A percentile compares a stretch with the other conserved stretches of the same genome.
phyloP scores from a whole-genome alignment of 2,888 invertebrate genomes.

The Cheilosia scutellata region DNA sequence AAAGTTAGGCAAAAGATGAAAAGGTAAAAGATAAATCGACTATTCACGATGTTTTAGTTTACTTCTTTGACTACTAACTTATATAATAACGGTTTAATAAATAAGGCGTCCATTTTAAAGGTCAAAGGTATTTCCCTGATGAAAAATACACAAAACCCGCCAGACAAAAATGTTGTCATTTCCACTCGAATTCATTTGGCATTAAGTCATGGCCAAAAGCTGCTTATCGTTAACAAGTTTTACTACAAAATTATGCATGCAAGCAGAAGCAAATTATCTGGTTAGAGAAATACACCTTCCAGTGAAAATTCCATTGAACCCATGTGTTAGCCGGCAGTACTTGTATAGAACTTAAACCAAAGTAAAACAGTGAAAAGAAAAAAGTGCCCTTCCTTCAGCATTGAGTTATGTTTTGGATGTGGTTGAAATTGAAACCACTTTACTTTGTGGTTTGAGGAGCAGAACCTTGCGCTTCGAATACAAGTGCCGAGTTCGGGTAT shows the following conservation, averaged over 20 bases:
- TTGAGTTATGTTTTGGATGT: neutral
- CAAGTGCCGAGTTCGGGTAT: neutral
- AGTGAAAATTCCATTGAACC: neutral
- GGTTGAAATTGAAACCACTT: constrained; percentile 8
- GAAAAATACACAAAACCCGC: neutral
- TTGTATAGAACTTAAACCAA: neutral
- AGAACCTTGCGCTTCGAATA: neutral
- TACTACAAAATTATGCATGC: neutral
- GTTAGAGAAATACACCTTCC: neutral
- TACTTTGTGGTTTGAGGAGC: neutral
- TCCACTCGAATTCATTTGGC: neutral
- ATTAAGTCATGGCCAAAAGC: constrained; percentile 4
- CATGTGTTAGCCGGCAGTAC: neutral
- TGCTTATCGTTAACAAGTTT: neutral
- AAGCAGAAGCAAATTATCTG: neutral
- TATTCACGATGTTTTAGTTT: too few relatives aligned
- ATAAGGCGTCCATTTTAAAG: neutral
- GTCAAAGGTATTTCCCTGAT: neutral
- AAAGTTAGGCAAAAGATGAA: too few relatives aligned
- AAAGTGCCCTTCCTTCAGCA: neutral
- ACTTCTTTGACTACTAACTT: too few relatives aligned
- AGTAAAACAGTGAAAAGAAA: neutral
- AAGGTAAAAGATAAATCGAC: too few relatives aligned
- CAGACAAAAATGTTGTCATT: neutral
- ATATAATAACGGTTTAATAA: too few relatives aligned